Conservation (phyloP, 2,888 invertebrate species). For the Cerastis rubricosa region DNA sequence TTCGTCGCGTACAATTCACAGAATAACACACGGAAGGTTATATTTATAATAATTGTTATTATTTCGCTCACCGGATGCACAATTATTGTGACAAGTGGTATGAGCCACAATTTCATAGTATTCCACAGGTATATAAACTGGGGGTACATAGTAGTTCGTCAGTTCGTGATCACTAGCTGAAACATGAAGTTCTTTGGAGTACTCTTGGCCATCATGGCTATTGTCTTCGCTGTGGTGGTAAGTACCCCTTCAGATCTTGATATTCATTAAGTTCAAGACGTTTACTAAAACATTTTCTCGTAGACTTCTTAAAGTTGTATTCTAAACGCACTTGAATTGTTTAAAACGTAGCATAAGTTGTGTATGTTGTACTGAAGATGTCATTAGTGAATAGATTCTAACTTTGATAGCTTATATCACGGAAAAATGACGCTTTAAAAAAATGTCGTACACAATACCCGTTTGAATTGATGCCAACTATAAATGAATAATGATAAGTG, state of each 20-base stretch:
- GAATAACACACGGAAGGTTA: slow-evolving; percentile 15
- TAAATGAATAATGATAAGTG: too few species aligned
- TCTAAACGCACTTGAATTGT: too few species aligned
- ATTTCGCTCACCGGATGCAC: slow-evolving; percentile 53
- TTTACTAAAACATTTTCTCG: background rate
- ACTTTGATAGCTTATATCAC: background rate
- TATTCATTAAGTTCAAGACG: background rate
- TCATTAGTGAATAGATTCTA: background rate
- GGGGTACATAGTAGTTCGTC: background rate
- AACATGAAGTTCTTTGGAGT: slow-evolving; percentile 82
- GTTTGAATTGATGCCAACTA: background rate
- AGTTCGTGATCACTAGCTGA: slow-evolving; percentile 35
- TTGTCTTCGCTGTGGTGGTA: slow-evolving; percentile 82
- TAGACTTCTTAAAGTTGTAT: background rate
- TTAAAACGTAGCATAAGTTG: too few species aligned
- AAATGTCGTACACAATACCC: background rate
- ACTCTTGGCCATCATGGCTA: slow-evolving; percentile 76
- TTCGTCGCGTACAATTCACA: slow-evolving; percentile 34
- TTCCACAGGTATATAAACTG: slow-evolving; percentile 41
- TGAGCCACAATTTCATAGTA: slow-evolving; percentile 35
- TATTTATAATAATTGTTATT: slow-evolving; percentile 54
- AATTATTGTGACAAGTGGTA: slow-evolving; percentile 43
- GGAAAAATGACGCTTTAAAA: background rate
- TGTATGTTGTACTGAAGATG: background rate
- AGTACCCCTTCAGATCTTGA: slow-evolving; percentile 61